Evolutionary conservation across 2,113 vertebrate genomes (phyloP).

Genomic region (Serilophus lunatus): DNA sequence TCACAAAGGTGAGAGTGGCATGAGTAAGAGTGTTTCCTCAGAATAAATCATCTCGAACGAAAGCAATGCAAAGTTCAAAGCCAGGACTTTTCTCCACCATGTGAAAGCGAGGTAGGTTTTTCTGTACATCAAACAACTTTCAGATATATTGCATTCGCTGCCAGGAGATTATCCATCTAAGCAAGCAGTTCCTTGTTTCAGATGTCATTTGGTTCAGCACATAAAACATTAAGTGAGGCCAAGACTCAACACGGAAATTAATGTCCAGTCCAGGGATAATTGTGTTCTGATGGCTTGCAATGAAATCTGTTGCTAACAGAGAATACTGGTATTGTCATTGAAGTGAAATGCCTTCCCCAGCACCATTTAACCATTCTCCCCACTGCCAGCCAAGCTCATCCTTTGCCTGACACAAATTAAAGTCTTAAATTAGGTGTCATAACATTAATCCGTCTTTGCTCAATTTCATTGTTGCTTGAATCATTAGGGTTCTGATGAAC

Average conservation of each 20-base stretch:
- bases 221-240: neutral
- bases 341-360: neutral
- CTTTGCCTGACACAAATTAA: neutral
- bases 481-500: neutral
- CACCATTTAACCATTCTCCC: neutral
- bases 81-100: neutral
- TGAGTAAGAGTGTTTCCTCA: neutral
- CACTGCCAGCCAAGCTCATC: neutral
- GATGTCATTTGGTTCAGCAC: neutral
- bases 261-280: neutral
- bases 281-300: neutral
- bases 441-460: neutral
- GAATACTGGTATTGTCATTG: neutral
- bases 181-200: neutral
- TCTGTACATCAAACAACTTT: neutral
- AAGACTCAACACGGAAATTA: neutral
- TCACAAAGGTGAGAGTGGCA: neutral
- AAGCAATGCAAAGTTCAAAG: neutral
- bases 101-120: neutral
- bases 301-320: neutral
- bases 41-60: neutral
- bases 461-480: neutral
- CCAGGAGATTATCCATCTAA: neutral
- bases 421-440: neutral
- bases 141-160: neutral